Percentiles rank a stretch among this genome's conserved stretches.
These are phyloP conservation scores for Liopterus haemorrhoidalis DNA, from an alignment of 2,888 invertebrate genomes.

Conservation along the genomic window DNA sequence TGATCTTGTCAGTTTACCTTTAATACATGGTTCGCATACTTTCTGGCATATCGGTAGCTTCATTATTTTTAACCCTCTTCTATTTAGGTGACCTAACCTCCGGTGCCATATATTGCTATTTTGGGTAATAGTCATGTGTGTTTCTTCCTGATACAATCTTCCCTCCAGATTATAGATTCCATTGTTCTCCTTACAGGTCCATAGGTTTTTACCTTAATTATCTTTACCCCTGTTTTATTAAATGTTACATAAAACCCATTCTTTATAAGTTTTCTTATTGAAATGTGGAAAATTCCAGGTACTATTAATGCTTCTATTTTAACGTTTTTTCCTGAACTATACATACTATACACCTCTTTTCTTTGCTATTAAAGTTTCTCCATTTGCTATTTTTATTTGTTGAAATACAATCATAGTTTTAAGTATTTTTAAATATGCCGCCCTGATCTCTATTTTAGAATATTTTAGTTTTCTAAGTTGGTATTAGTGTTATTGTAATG, in stretches of 20 bases:
- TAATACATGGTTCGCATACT: conserved; percentile 15
- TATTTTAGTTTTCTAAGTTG: no score
- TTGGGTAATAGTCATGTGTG: no score
- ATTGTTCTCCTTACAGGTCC: no score
- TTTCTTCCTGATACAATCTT: no score
- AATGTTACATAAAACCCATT: not conserved
- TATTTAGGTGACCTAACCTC: conserved; percentile 21
- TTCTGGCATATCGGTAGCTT: conserved; percentile 3
- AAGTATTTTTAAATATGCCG: no score
- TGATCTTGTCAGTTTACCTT: conserved; percentile 15
- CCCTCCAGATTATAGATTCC: no score
- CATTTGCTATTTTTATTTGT: conserved; percentile 6
- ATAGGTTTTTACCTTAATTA: no score
- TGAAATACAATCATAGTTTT: conserved; percentile 7
- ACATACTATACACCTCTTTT: not conserved
- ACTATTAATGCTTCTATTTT: not conserved
- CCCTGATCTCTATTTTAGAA: no score
- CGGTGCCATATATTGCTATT: conserved; percentile 24
- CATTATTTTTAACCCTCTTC: conserved; percentile 9
- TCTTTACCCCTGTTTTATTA: not conserved
- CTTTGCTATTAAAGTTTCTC: conserved; percentile 1
- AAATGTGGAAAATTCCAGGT: not conserved
- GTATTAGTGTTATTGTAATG: no score
- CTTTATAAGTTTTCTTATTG: not conserved
- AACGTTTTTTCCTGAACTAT: not conserved